Evolutionary conservation across 2,797 vertebrate species (phyloP).

Genomic region (Amniataba percoides): DNA sequence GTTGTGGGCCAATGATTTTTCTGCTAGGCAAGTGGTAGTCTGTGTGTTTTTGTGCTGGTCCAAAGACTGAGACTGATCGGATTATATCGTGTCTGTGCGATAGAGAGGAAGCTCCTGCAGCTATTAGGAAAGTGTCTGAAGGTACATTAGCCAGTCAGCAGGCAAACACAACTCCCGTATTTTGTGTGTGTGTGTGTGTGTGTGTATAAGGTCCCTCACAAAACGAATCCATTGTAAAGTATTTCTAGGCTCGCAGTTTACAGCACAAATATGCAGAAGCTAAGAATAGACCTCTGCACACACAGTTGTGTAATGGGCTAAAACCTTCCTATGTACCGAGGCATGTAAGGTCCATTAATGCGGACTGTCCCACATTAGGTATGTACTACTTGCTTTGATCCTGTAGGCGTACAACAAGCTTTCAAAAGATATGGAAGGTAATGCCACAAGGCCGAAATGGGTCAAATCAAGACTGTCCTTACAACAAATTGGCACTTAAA

Average conservation of each 20-base stretch:
- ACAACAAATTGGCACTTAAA: not conserved
- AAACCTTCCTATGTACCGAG: slow-evolving; percentile 31
- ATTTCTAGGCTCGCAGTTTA: slow-evolving; percentile 18
- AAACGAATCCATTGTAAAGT: slow-evolving; percentile 47
- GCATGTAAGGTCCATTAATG: slow-evolving; percentile 26
- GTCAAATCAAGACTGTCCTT: not conserved
- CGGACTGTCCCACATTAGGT: slow-evolving; percentile 26
- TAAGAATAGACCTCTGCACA: slow-evolving; percentile 52
- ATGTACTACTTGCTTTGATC: slow-evolving; percentile 16
- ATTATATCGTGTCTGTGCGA: slow-evolving; percentile 49
- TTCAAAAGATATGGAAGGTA: not conserved
- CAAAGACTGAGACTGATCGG: slow-evolving; percentile 57
- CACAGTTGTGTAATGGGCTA: slow-evolving; percentile 49
- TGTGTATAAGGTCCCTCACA: slow-evolving; percentile 15
- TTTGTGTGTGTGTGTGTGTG: slow-evolving; percentile 4
- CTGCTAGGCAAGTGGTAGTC: slow-evolving; percentile 53
- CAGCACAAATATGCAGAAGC: slow-evolving; percentile 33
- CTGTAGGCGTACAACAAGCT: not conserved
- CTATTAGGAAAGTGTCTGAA: slow-evolving; percentile 36
- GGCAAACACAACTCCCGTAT: not conserved
- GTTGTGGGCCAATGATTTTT: slow-evolving; percentile 63
- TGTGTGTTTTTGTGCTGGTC: slow-evolving; percentile 57
- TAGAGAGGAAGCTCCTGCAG: slow-evolving; percentile 32
- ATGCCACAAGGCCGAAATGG: not conserved
- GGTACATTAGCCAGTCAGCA: slow-evolving; percentile 30